Percentiles rank a stretch among this genome's conserved stretches.
phyloP scores from a whole-genome alignment of 2,888 invertebrate genomes.

The Apodemia duryi region DNA sequence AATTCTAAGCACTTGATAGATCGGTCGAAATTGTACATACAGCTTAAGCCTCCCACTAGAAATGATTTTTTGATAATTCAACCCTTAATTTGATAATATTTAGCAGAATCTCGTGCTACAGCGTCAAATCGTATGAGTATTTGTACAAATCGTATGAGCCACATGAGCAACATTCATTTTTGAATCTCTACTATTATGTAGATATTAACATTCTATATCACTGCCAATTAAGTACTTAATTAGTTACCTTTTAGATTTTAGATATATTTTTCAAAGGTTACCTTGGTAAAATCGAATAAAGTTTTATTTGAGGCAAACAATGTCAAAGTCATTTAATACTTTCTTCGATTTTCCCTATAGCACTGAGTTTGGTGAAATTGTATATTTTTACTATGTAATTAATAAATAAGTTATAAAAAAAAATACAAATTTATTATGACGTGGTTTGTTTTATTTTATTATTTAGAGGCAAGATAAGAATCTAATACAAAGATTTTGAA shows the following conservation, averaged over 20 bases:
- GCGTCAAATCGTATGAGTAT: background rate
- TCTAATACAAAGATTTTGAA: no score
- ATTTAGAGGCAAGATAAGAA: background rate
- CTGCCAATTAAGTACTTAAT: background rate
- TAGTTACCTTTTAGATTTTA: conserved; percentile 26
- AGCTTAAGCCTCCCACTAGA: no score
- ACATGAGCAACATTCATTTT: background rate
- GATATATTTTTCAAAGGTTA: conserved; percentile 53
- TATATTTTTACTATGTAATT: conserved; percentile 6
- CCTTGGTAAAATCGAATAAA: conserved; percentile 34
- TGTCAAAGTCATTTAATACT: conserved; percentile 21
- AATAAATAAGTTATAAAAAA: conserved; percentile 20
- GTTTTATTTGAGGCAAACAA: conserved; percentile 24
- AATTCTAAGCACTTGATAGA: no score
- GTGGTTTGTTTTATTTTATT: background rate
- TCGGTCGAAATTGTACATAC: no score
- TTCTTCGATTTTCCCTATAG: conserved; percentile 24
- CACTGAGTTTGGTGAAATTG: conserved; percentile 31
- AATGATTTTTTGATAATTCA: no score
- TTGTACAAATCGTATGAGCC: background rate
- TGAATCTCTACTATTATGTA: background rate
- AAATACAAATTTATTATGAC: conserved; percentile 16
- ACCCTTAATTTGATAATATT: no score
- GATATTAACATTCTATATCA: background rate
- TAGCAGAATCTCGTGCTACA: no score